These are phyloP conservation scores for Arbacia lixula DNA, from an alignment of 53 echinoderm and acorn worm species.

Conservation along the genomic window DNA sequence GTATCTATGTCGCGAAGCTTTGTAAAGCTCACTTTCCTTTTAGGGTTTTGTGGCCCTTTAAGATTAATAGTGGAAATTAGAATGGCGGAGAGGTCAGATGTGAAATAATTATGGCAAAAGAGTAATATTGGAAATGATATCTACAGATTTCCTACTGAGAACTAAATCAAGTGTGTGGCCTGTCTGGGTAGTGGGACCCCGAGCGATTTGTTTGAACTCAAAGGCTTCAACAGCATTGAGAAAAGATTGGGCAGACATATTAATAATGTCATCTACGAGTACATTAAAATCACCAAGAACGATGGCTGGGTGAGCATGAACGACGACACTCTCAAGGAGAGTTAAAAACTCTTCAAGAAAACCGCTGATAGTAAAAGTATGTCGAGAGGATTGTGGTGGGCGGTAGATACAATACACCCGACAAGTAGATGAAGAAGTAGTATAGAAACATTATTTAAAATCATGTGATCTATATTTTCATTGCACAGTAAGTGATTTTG, in stretches of 20 bases:
- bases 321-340: slow-evolving; percentile 17
- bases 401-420: too few species aligned
- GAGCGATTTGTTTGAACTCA: background rate
- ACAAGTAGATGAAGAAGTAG: slow-evolving; percentile 2
- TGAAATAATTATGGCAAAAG: background rate
- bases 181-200: background rate
- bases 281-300: slow-evolving; percentile 14
- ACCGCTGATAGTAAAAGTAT: slow-evolving; percentile 2
- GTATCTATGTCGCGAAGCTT: slow-evolving; percentile 12
- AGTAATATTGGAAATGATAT: slow-evolving; percentile 8
- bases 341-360: slow-evolving; percentile 23
- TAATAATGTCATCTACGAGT: background rate
- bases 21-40: slow-evolving; percentile 13
- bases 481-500: too few species aligned
- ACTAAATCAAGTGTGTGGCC: slow-evolving; percentile 14
- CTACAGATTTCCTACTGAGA: slow-evolving; percentile 16
- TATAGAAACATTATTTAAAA: too few species aligned
- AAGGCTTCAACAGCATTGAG: slow-evolving; percentile 18
- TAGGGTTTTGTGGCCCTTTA: slow-evolving; percentile 21
- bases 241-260: slow-evolving; percentile 2
- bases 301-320: background rate
- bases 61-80: slow-evolving; percentile 29
- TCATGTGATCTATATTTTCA: too few species aligned
- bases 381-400: slow-evolving; percentile 22
- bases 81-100: slow-evolving; percentile 14